Evolutionary conservation across 2,888 invertebrate genomes (phyloP), one percentile per base, ranked within the genome.

Genomic region (Tipula confusa): DNA sequence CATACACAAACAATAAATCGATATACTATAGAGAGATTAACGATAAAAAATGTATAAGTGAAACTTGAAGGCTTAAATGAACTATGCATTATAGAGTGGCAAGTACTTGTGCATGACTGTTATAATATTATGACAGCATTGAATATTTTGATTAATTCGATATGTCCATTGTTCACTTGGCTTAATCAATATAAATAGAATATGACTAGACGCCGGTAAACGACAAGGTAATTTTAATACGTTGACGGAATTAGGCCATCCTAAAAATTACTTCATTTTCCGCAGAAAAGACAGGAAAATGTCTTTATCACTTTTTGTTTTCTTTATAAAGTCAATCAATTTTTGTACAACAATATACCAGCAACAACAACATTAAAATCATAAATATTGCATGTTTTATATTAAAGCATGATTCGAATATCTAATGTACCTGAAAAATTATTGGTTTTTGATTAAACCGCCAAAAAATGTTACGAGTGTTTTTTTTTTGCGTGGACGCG

Each of bases 351-450:
- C n/a, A n/a, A n/a, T n/a, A n/a, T n/a, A n/a, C n/a, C n/a, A n/a
- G n/a, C 64, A 64, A 24, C 64, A 64, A 64, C 64, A 64, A 18
- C 9, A 64, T n/a, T 4, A 38, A 38, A 3, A 38, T 38, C 3
- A 38, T 38, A 24, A 43, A 64, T 64, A 64, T 64, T 64, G 64
- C 64, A 64, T 64, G 64, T 64, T 64, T 64, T 64, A 64, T 64
- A 3, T 9, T 64, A 24, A 64, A 64, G 24, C 64, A 64, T 64
- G 64, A 64, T 24, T 64, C 64, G 64, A 64, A 64, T 64, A 24
- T 64, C 64, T 64, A 64, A 64, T 64, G 64, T 64, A 64, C 64
- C 64, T 24, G 24, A 18, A 64, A 64, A 64, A 64, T 64, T 64
- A 9, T 64, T 64, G 64, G 64, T 18, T 64, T 64, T 64, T 64